Percentiles rank a stretch among this genome's conserved stretches.
Evolutionary conservation across 2,797 vertebrate species (phyloP).

Genomic region (Anabacerthia variegaticeps): DNA sequence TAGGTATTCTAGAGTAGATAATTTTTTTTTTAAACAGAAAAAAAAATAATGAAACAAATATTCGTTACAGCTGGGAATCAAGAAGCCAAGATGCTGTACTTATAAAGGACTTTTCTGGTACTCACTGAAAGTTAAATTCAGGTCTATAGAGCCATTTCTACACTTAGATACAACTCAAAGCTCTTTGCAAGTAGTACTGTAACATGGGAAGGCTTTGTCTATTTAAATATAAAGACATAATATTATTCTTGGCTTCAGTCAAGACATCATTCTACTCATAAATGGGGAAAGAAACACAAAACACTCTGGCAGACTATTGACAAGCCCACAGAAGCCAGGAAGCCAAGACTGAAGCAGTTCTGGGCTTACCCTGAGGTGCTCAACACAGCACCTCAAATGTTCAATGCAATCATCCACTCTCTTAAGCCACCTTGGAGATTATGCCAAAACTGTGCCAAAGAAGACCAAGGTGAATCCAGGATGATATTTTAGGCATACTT

Average conservation of each 20-base stretch:
- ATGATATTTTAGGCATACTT: not conserved
- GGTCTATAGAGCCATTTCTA: slow-evolving; percentile 11
- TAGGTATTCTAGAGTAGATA: slow-evolving; percentile 10
- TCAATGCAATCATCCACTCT: not conserved
- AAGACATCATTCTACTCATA: not conserved
- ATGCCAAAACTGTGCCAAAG: not conserved
- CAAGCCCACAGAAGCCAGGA: not conserved
- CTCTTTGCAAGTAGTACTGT: not conserved
- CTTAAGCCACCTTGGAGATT: not conserved
- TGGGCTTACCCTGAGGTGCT: not conserved
- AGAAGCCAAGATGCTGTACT: slow-evolving; percentile 38
- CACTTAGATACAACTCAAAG: not conserved
- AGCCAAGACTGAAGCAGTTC: not conserved
- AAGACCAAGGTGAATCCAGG: not conserved
- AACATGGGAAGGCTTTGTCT: not conserved
- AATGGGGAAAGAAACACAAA: not conserved
- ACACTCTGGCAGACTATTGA: not conserved
- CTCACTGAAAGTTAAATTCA: slow-evolving; percentile 43
- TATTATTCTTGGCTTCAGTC: not conserved
- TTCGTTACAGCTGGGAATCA: slow-evolving; percentile 49
- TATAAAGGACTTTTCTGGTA: slow-evolving; percentile 56
- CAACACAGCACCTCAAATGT: not conserved
- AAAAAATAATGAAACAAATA: slow-evolving; percentile 13
- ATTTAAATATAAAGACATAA: not conserved
- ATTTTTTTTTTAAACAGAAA: not conserved